Conservation (phyloP, 2,888 invertebrate genomes). For the Brenthis ino region DNA sequence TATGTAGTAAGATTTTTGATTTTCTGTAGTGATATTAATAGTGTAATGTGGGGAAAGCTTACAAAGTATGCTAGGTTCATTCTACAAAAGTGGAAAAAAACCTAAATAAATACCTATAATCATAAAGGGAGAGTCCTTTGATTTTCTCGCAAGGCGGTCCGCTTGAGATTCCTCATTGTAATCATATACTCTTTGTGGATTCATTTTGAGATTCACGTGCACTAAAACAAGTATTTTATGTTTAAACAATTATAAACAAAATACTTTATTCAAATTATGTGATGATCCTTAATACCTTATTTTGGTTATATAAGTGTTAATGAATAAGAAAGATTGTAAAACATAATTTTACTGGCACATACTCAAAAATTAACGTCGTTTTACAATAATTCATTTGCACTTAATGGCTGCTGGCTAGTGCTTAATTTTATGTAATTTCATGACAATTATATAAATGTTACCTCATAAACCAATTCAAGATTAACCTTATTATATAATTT, state of each 20-base stretch:
- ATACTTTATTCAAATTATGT: neutral
- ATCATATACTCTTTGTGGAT: slow-evolving; percentile 63
- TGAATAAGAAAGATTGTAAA: slow-evolving; percentile 15
- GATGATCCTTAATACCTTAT: neutral
- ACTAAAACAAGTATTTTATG: slow-evolving; percentile 1
- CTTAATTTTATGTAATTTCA: neutral
- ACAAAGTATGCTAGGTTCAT: too few species aligned
- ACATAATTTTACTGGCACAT: slow-evolving; percentile 19
- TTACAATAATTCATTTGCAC: neutral
- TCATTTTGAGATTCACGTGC: slow-evolving; percentile 54
- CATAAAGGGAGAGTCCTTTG: slow-evolving; percentile 88
- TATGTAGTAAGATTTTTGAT: too few species aligned
- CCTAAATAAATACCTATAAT: slow-evolving; percentile 80
- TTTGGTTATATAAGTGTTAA: slow-evolving; percentile 24
- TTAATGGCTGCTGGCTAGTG: neutral
- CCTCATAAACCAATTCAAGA: slow-evolving; percentile 27
- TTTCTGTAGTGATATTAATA: too few species aligned
- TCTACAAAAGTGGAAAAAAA: too few species aligned
- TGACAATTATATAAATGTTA: slow-evolving; percentile 7
- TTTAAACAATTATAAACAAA: neutral
- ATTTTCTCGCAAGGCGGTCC: slow-evolving; percentile 84
- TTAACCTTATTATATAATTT: slow-evolving; percentile 56
- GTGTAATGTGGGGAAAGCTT: too few species aligned
- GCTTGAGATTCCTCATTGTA: slow-evolving; percentile 81
- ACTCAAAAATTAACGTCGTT: slow-evolving; percentile 13